A percentile compares a stretch with the other conserved stretches of the same genome.
Conservation (phyloP, 1,140 invertebrate species). For the Bombus huntii region DNA sequence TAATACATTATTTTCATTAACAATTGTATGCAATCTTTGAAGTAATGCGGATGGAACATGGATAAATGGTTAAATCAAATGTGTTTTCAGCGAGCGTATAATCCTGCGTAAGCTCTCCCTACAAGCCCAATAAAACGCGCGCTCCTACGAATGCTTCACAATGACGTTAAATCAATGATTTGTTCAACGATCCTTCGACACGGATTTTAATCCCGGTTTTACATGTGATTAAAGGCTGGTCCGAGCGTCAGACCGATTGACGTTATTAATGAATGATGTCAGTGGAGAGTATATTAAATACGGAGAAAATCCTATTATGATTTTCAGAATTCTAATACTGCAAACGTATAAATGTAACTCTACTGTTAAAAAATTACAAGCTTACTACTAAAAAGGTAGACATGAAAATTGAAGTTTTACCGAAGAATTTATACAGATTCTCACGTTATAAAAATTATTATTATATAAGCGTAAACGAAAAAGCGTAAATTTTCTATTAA, state of each 20-base stretch:
- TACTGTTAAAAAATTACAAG: not conserved
- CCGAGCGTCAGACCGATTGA: slow-evolving; percentile 56
- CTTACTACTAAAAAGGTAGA: not conserved
- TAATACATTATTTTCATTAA: not conserved
- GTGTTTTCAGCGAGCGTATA: slow-evolving; percentile 66
- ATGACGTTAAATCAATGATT: slow-evolving; percentile 71
- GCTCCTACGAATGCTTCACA: slow-evolving; percentile 56
- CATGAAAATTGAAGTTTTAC: not conserved
- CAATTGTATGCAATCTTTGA: not conserved
- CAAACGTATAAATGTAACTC: not conserved
- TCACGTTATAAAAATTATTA: not conserved
- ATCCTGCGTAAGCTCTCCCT: slow-evolving; percentile 73
- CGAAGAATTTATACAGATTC: not conserved
- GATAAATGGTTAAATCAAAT: slow-evolving; percentile 65
- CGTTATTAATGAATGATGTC: slow-evolving; percentile 45
- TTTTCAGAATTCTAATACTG: not conserved
- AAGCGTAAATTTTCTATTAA: not conserved
- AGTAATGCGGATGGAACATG: slow-evolving; percentile 41
- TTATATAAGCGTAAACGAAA: not conserved
- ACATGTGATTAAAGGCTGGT: slow-evolving; percentile 68
- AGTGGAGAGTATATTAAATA: slow-evolving; percentile 12
- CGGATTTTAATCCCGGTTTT: slow-evolving; percentile 69
- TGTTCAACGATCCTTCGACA: slow-evolving; percentile 52
- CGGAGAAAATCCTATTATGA: not conserved
- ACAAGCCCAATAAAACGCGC: slow-evolving; percentile 64